Conservation (phyloP, 2,888 invertebrate genomes). For the Heteromurus nitidus region DNA sequence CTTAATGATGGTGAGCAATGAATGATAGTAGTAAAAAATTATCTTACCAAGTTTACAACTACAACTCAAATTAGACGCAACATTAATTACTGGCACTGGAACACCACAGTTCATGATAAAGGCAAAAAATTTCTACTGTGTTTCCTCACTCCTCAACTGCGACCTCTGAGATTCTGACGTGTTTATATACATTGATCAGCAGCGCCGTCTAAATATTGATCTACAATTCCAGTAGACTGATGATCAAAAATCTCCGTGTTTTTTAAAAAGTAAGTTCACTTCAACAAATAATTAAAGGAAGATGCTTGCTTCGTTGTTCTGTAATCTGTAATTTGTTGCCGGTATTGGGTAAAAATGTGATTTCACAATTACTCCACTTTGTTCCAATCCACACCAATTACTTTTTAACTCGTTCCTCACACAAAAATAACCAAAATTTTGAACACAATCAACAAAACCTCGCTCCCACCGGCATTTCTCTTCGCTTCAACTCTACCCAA, state of each 20-base stretch:
- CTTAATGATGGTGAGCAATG: too few species aligned
- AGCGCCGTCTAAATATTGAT: not conserved
- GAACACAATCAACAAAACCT: too few species aligned
- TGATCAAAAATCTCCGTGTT: not conserved
- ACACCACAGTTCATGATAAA: conserved; percentile 44
- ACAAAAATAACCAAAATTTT: too few species aligned
- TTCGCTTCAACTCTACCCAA: too few species aligned
- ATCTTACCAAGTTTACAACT: conserved; percentile 41
- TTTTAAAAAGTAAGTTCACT: not conserved
- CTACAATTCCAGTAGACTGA: not conserved
- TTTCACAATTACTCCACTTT: too few species aligned
- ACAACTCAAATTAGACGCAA: conserved; percentile 30
- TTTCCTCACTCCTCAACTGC: not conserved
- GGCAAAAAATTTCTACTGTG: not conserved
- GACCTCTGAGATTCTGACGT: not conserved
- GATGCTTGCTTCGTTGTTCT: not conserved
- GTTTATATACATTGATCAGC: not conserved
- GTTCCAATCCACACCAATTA: too few species aligned
- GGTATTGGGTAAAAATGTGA: too few species aligned
- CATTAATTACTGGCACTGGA: conserved; percentile 24
- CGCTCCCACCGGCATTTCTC: too few species aligned
- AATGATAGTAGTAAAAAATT: too few species aligned
- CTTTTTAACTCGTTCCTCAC: too few species aligned
- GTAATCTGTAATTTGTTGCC: too few species aligned
- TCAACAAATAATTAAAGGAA: not conserved